Evolutionary conservation across 2,888 invertebrate genomes (phyloP).

Genomic region (Hypomecis punctinalis): DNA sequence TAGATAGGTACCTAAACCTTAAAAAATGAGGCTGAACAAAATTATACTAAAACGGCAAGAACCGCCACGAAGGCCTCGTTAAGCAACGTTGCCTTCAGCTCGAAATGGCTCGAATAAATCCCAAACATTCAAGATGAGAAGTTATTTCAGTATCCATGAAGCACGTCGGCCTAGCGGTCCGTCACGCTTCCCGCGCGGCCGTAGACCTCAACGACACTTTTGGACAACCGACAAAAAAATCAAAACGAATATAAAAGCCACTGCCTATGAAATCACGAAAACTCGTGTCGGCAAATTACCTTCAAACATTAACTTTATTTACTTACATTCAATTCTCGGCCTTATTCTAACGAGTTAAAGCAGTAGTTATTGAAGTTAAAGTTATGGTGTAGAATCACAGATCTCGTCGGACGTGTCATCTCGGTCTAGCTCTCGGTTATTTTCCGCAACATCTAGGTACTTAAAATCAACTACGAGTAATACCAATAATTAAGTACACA

Average conservation of each 20-base stretch:
- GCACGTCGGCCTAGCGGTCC: constrained; percentile 42
- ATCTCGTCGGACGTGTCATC: too few relatives aligned
- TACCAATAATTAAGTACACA: too few relatives aligned
- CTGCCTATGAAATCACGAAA: constrained; percentile 73
- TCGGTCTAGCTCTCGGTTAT: too few relatives aligned
- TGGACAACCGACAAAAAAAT: constrained; percentile 60
- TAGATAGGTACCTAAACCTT: too few relatives aligned
- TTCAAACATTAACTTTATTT: constrained; percentile 37
- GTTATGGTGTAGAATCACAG: constrained; percentile 46
- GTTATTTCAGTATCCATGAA: constrained; percentile 25
- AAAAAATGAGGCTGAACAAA: too few relatives aligned
- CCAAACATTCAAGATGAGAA: constrained; percentile 14
- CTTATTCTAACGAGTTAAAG: constrained; percentile 42
- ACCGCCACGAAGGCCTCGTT: background rate
- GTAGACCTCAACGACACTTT: constrained; percentile 68
- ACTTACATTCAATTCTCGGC: constrained; percentile 40
- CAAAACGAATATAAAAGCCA: constrained; percentile 62
- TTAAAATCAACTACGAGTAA: too few relatives aligned
- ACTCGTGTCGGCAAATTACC: constrained; percentile 74
- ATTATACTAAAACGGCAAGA: background rate
- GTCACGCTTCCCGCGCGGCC: constrained; percentile 63
- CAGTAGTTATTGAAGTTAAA: constrained; percentile 30
- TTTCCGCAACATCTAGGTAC: too few relatives aligned
- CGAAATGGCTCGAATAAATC: constrained; percentile 11
- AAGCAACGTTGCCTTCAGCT: background rate